phyloP scores from a whole-genome alignment of 92 coral and sea anemone genomes.

The Parazoanthus darwini region DNA sequence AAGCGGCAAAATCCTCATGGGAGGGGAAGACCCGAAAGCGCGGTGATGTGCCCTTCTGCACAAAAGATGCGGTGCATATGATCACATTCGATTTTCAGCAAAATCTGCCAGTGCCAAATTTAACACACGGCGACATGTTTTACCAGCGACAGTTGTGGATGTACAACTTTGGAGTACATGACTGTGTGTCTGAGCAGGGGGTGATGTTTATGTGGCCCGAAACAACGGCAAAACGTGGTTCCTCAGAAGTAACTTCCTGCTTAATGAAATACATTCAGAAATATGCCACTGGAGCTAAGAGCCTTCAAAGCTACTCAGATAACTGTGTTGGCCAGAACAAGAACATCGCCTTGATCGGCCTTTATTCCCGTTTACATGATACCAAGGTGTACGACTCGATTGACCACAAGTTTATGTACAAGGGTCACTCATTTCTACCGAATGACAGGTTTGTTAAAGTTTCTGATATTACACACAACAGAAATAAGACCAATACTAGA shows the following conservation, averaged over 20 bases:
- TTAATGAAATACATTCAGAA: background rate
- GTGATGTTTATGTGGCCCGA: slow-evolving; percentile 16
- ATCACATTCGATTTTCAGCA: no score
- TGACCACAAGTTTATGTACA: slow-evolving; percentile 1
- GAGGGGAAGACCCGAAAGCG: no score
- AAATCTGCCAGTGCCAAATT: no score
- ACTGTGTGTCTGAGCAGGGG: slow-evolving; percentile 44
- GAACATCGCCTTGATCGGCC: no score
- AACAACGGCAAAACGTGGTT: background rate
- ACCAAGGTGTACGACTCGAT: background rate
- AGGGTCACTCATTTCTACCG: background rate
- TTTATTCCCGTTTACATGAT: background rate
- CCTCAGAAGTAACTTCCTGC: background rate
- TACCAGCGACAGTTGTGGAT: slow-evolving; percentile 52
- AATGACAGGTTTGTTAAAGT: background rate
- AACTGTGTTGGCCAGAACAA: no score
- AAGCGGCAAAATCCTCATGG: background rate
- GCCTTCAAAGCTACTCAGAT: no score
- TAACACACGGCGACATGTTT: slow-evolving; percentile 36
- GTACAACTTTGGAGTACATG: slow-evolving; percentile 50
- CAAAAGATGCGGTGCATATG: slow-evolving; percentile 20
- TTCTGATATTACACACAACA: no score
- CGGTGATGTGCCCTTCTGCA: background rate
- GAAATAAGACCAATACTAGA: no score
- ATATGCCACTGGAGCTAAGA: no score